phyloP scores from a whole-genome alignment of 1,140 invertebrate genomes.

The Proctacanthus coquilletti region DNA sequence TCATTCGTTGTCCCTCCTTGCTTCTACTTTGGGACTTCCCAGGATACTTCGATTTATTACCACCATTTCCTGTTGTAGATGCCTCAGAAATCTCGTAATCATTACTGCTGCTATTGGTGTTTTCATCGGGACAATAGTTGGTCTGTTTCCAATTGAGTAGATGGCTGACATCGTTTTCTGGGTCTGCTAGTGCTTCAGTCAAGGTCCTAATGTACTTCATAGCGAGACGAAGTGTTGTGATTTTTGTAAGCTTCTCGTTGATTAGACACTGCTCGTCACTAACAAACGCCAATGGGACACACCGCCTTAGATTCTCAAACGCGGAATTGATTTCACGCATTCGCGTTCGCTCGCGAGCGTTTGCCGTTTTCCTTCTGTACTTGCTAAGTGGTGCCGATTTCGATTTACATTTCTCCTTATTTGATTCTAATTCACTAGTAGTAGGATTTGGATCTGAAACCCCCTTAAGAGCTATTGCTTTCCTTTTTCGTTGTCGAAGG shows the following conservation, averaged over 20 bases:
- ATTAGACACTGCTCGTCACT: constrained; percentile 30
- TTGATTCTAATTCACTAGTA: constrained; percentile 12
- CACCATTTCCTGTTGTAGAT: too few relatives aligned
- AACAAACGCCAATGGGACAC: constrained; percentile 44
- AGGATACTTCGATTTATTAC: too few relatives aligned
- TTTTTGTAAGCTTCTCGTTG: constrained; percentile 70
- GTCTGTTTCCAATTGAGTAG: neutral
- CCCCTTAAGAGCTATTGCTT: constrained; percentile 4
- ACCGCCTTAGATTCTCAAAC: constrained; percentile 61
- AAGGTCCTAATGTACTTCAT: constrained; percentile 73
- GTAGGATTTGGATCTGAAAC: constrained; percentile 12
- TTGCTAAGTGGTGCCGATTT: constrained; percentile 73
- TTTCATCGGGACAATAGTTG: constrained; percentile 1
- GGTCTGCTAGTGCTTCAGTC: constrained; percentile 23
- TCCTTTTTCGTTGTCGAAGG: constrained; percentile 22
- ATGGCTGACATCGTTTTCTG: neutral
- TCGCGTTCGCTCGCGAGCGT: constrained; percentile 66
- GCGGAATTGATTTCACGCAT: constrained; percentile 82
- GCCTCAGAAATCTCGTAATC: neutral
- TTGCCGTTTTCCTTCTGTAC: constrained; percentile 76
- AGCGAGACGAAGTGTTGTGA: constrained; percentile 69
- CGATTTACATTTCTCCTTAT: constrained; percentile 38
- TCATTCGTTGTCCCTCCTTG: neutral
- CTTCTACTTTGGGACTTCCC: constrained; percentile 2
- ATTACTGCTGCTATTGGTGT: constrained; percentile 1